Evolutionary conservation across 2,797 vertebrate genomes (phyloP), one percentile per base, ranked within the genome.

Genomic region (Bovichtus diacanthus): DNA sequence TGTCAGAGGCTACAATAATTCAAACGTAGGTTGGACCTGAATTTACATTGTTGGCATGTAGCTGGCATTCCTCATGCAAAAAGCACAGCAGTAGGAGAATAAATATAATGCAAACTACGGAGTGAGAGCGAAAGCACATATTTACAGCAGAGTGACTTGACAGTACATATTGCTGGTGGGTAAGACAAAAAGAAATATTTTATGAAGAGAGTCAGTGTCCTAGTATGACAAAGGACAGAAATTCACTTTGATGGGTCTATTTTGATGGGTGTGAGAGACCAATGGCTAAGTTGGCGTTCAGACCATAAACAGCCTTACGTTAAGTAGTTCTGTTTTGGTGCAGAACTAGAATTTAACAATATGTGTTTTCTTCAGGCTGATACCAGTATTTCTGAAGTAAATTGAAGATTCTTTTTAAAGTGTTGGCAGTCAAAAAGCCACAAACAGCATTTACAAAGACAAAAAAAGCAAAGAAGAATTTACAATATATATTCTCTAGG

Each of bases 51-150:
- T 16, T 51, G n/a, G 25, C 34, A 46, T 65, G 5, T 8, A 62
- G 61, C 54, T 70, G 27, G 0, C 2, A 5, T 63, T 74, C 18
- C 11, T 75, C 29, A 60, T 74, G 70, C 70, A 66, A 74, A 80
- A 70, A 23, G 10, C 12, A 49, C 63, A 70, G 36, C 2, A 3
- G 1, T 3, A 36, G 13, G 36, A 16, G 74, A 53, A 66, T 56
- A 25, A 10, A 49, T 23, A 46, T 2, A 9, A 75, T 43, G 49
- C 23, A 50, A 36, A 47, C 25, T 21, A 43, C 1, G 1, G 51
- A 19, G 2, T 31, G 39, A 68, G 27, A 34, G 9, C 36, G 16
- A 46, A 34, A 31, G 1, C 5, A 61, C 74, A 41, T 72, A 23
- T 61, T 67, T 59, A 68, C 5, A 56, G 46, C 21, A 70, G 13